These are phyloP conservation scores for Electrophaes corylata DNA, from an alignment of 2,888 invertebrate species.

Conservation along the genomic window DNA sequence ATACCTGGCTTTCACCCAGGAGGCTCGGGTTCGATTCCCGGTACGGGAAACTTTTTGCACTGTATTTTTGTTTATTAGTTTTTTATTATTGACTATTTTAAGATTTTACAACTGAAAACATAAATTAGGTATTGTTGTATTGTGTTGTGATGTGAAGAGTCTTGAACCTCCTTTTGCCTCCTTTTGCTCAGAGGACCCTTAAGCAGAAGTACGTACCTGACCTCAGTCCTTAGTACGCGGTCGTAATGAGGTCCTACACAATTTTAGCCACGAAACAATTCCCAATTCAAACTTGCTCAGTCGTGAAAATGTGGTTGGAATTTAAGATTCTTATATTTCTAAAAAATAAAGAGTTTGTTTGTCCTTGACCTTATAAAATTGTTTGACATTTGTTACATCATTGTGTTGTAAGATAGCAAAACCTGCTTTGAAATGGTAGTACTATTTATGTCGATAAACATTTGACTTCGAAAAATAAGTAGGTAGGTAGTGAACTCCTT, in stretches of 20 bases:
- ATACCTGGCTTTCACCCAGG: constrained; percentile 89
- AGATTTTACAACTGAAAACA: neutral
- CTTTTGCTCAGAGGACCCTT: constrained; percentile 5
- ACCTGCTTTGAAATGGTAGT: neutral
- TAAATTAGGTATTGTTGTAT: neutral
- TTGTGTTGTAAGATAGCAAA: neutral
- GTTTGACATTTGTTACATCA: constrained; percentile 5
- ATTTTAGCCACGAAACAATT: constrained; percentile 11
- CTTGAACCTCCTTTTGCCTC: constrained; percentile 17
- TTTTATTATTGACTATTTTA: neutral
- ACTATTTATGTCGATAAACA: too few relatives aligned
- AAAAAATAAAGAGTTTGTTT: constrained; percentile 2
- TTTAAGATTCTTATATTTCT: constrained; percentile 3
- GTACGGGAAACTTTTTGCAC: constrained; percentile 81
- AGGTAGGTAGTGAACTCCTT: too few relatives aligned
- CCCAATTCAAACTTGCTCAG: constrained; percentile 4
- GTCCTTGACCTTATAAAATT: constrained; percentile 14
- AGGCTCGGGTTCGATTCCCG: constrained; percentile 90
- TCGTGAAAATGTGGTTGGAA: neutral
- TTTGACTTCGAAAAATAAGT: too few relatives aligned
- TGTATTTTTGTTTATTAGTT: neutral
- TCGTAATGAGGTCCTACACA: constrained; percentile 32
- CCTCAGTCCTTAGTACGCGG: constrained; percentile 12
- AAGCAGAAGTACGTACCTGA: constrained; percentile 8
- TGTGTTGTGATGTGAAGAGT: constrained; percentile 1